These are phyloP conservation scores for Nomada hirtipes DNA, from an alignment of 2,888 invertebrate species.

Conservation along the genomic window DNA sequence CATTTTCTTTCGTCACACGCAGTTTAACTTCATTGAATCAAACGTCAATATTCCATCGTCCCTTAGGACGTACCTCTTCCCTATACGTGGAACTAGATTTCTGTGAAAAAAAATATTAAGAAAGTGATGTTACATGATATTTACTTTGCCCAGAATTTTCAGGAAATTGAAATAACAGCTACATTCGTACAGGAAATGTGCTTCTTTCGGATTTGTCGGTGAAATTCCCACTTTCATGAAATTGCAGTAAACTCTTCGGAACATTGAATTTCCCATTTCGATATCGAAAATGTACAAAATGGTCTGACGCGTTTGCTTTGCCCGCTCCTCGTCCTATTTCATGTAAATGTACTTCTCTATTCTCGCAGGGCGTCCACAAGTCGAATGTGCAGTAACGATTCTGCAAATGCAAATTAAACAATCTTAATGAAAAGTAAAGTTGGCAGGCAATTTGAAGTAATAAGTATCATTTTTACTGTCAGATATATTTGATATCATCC, in stretches of 20 bases:
- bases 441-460: too few relatives aligned
- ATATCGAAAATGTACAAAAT: slow-evolving; percentile 4
- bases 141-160: not conserved
- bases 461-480: too few relatives aligned
- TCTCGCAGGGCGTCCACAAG: not conserved
- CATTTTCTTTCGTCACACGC: not conserved
- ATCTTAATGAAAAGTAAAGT: too few relatives aligned
- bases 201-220: not conserved
- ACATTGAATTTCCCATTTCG: slow-evolving; percentile 34
- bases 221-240: slow-evolving; percentile 25
- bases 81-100: not conserved
- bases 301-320: not conserved
- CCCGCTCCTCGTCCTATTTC: not conserved
- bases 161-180: slow-evolving; percentile 35
- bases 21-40: too few relatives aligned
- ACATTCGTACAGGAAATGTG: not conserved
- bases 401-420: too few relatives aligned
- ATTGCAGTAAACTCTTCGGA: slow-evolving; percentile 27
- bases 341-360: not conserved
- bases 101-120: not conserved
- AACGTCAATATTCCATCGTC: too few relatives aligned
- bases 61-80: not conserved
- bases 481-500: too few relatives aligned
- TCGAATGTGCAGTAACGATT: not conserved
- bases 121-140: not conserved